These are phyloP conservation scores for Anarsia innoxiella DNA, from an alignment of 2,888 invertebrate species.

Conservation along the genomic window DNA sequence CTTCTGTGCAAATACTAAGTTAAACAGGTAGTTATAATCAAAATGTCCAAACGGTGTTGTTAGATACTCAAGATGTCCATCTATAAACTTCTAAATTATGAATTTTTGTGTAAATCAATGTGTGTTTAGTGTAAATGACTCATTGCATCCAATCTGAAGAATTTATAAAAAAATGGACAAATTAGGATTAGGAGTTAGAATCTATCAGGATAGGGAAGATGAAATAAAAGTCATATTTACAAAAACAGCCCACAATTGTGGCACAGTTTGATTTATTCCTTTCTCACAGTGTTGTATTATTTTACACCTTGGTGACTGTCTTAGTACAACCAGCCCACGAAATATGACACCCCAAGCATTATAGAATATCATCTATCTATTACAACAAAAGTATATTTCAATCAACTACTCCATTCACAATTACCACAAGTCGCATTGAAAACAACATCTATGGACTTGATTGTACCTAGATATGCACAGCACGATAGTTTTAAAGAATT, in stretches of 20 bases:
- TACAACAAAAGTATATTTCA: not conserved
- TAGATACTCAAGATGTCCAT: no score
- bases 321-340: slow-evolving; percentile 31
- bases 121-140: no score
- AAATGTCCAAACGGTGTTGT: no score
- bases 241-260: slow-evolving; percentile 65
- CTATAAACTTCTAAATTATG: no score
- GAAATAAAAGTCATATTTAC: slow-evolving; percentile 30
- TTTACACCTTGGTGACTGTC: slow-evolving; percentile 37
- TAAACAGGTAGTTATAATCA: no score
- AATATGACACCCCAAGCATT: not conserved
- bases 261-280: slow-evolving; percentile 66
- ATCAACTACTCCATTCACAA: not conserved
- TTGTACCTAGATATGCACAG: slow-evolving; percentile 10
- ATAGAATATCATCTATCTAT: not conserved
- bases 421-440: not conserved
- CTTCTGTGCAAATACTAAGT: no score
- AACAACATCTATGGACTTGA: slow-evolving; percentile 17
- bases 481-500: no score
- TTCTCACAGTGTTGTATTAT: slow-evolving; percentile 50
- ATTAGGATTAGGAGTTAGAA: no score
- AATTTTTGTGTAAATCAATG: no score
- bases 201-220: not conserved
- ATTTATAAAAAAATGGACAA: no score
- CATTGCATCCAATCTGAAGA: no score